Conservation (phyloP, 2,888 invertebrate species). For the Apamea anceps region DNA sequence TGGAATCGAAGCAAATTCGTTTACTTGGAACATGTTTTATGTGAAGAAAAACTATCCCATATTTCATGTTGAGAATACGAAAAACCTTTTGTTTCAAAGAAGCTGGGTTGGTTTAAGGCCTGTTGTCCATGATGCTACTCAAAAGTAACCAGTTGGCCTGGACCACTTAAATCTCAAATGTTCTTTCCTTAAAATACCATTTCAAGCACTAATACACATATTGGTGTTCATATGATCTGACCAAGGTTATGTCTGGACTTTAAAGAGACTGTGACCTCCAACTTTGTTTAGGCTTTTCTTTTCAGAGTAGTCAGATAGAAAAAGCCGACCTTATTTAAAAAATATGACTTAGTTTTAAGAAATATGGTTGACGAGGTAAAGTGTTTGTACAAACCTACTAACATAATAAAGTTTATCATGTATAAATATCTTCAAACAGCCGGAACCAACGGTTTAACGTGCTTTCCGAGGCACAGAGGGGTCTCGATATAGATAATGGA, state of each 20-base stretch:
- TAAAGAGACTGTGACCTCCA: neutral
- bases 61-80: neutral
- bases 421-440: too few relatives aligned
- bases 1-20: slow-evolving; percentile 8
- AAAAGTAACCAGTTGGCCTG: neutral
- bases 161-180: neutral
- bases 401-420: too few relatives aligned
- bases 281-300: neutral
- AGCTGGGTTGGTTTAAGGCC: neutral
- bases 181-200: neutral
- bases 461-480: too few relatives aligned
- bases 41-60: neutral
- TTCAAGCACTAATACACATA: neutral
- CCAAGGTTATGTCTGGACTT: too few relatives aligned
- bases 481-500: too few relatives aligned
- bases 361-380: neutral
- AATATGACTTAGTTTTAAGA: too few relatives aligned
- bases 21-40: slow-evolving; percentile 20
- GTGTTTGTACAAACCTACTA: neutral
- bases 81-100: neutral
- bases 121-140: too few relatives aligned
- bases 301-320: neutral
- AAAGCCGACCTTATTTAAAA: neutral
- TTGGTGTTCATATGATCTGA: too few relatives aligned
- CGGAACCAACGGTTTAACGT: too few relatives aligned